Percentiles rank a stretch among this genome's conserved stretches.
Conservation (phyloP, 2,797 vertebrate genomes). For the Smutsia gigantea region DNA sequence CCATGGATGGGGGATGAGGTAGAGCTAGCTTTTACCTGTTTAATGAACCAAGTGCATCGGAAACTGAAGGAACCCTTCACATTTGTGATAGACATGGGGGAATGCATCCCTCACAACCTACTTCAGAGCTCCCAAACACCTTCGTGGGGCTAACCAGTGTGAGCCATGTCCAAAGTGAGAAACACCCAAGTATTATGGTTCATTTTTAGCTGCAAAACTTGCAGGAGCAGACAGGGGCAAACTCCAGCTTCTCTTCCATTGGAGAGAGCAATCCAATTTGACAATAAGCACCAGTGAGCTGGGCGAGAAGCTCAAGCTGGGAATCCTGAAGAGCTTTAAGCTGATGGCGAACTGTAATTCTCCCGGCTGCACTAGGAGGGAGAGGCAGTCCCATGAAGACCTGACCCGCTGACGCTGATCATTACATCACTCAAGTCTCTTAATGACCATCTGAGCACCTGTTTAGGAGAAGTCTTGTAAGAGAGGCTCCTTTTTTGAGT, state of each 20-base stretch:
- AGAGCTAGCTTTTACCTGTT: background rate
- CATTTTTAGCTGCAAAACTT: conserved; percentile 66
- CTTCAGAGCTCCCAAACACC: background rate
- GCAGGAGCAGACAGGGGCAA: background rate
- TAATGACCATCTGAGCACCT: background rate
- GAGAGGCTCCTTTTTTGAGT: conserved; percentile 4
- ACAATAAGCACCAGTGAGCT: conserved; percentile 63
- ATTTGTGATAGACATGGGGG: background rate
- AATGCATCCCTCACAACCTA: background rate
- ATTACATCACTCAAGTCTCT: background rate
- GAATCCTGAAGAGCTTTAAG: conserved; percentile 59
- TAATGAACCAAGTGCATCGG: background rate
- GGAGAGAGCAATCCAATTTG: background rate
- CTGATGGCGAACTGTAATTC: conserved; percentile 34
- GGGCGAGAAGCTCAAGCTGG: conserved; percentile 52
- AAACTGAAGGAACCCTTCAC: background rate
- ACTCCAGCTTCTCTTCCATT: background rate
- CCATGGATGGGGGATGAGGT: rapidly evolving
- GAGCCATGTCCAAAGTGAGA: background rate
- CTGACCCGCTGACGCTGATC: background rate
- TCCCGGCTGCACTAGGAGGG: background rate
- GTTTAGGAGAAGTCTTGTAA: background rate
- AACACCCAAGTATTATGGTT: background rate
- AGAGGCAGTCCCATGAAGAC: background rate
- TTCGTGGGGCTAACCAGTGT: background rate